phyloP scores from a whole-genome alignment of 2,113 vertebrate genomes.

The Zosterops lateralis region DNA sequence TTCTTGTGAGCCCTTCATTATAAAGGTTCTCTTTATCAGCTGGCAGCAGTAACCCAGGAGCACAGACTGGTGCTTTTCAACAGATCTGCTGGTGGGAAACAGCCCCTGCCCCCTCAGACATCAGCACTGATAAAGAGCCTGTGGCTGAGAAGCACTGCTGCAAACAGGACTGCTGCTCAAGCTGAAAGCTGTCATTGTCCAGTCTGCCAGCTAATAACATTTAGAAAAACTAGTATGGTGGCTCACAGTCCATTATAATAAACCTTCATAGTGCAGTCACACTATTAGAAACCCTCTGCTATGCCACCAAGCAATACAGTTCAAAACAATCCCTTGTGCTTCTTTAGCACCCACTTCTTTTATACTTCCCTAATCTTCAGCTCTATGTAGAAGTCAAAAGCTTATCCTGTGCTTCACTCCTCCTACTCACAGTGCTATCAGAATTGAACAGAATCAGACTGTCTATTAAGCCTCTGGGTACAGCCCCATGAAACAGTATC shows the following conservation, averaged over 20 bases:
- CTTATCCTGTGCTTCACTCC: neutral
- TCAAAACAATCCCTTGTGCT: neutral
- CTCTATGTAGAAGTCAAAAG: neutral
- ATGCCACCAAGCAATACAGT: neutral
- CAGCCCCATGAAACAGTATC: neutral
- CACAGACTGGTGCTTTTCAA: neutral
- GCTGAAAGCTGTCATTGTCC: neutral
- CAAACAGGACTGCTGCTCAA: neutral
- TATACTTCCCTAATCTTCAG: neutral
- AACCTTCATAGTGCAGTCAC: neutral
- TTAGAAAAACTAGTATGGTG: neutral
- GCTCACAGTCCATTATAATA: neutral
- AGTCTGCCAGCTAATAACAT: neutral
- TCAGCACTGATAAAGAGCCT: neutral
- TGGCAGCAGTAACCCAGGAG: neutral
- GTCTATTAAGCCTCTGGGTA: neutral
- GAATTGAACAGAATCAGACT: neutral
- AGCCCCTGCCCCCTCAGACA: neutral
- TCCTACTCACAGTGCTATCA: neutral
- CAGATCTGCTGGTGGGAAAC: neutral
- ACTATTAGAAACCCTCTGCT: neutral
- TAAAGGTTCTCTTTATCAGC: neutral
- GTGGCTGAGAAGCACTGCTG: neutral
- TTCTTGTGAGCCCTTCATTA: neutral
- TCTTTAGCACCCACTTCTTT: neutral